phyloP scores from a whole-genome alignment of 2,113 vertebrate genomes.

The Gobius niger region DNA sequence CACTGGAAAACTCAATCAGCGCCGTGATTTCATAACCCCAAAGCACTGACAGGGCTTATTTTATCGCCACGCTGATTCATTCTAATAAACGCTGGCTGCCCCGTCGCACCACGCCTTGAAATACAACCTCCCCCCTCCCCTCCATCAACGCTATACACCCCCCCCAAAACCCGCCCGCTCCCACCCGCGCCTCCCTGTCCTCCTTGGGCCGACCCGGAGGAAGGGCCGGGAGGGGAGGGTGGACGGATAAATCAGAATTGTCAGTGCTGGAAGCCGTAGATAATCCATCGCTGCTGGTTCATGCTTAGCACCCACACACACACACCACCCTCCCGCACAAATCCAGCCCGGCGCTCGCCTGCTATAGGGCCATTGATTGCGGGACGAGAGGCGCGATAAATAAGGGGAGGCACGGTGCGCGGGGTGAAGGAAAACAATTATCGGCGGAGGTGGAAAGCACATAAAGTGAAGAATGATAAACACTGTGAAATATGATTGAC shows the following conservation, averaged over 20 bases:
- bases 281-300: slow-evolving; percentile 56
- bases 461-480: slow-evolving; percentile 72
- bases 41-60: slow-evolving; percentile 84
- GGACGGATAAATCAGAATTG: slow-evolving; percentile 73
- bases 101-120: slow-evolving; percentile 52
- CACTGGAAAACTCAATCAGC: slow-evolving; percentile 83
- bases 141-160: background rate
- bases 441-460: slow-evolving; percentile 65
- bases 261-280: slow-evolving; percentile 63
- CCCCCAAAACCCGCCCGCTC: background rate
- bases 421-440: slow-evolving; percentile 73
- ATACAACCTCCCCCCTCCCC: slow-evolving; percentile 49
- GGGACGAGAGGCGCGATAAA: slow-evolving; percentile 64
- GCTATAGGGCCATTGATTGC: slow-evolving; percentile 66
- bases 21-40: slow-evolving; percentile 89
- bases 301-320: slow-evolving; percentile 37
- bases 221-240: background rate
- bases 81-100: slow-evolving; percentile 74
- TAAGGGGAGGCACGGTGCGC: slow-evolving; percentile 58
- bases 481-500: slow-evolving; percentile 75
- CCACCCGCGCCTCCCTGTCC: slow-evolving; percentile 26
- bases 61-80: slow-evolving; percentile 82
- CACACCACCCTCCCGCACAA: slow-evolving; percentile 57
- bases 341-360: slow-evolving; percentile 53
- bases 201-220: slow-evolving; percentile 50